phyloP scores from a whole-genome alignment of 2,797 vertebrate genomes.

The Chanos chanos region DNA sequence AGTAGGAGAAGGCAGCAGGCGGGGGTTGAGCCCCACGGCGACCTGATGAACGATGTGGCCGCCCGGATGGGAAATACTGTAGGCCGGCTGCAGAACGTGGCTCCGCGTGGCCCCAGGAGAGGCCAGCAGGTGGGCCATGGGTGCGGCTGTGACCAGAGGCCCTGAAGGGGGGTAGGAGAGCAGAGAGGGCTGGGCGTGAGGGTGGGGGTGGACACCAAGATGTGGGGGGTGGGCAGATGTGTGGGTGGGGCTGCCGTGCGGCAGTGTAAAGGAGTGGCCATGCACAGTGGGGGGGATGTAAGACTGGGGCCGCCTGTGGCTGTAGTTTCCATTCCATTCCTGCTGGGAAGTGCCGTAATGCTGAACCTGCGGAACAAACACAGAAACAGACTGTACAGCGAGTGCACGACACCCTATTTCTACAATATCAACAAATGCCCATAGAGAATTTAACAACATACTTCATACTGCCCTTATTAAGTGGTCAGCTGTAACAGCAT shows the following conservation, averaged over 20 bases:
- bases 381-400: neutral
- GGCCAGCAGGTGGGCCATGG: slow-evolving; percentile 91
- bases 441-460: too few relatives aligned
- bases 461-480: too few relatives aligned
- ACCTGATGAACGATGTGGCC: slow-evolving; percentile 89
- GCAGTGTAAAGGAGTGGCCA: slow-evolving; percentile 84
- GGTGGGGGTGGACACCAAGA: slow-evolving; percentile 76
- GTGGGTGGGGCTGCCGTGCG: slow-evolving; percentile 90
- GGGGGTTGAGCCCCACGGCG: slow-evolving; percentile 91
- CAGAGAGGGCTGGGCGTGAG: slow-evolving; percentile 82
- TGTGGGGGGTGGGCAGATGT: slow-evolving; percentile 72
- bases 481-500: too few relatives aligned
- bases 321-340: slow-evolving; percentile 94
- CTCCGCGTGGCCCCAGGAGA: slow-evolving; percentile 86
- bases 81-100: slow-evolving; percentile 85
- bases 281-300: slow-evolving; percentile 85
- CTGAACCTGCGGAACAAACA: slow-evolving; percentile 75
- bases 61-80: slow-evolving; percentile 81
- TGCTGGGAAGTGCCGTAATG: slow-evolving; percentile 86
- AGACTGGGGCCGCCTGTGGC: slow-evolving; percentile 86
- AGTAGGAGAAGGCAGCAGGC: slow-evolving; percentile 90
- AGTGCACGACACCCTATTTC: neutral
- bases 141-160: slow-evolving; percentile 80
- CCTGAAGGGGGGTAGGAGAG: slow-evolving; percentile 84
- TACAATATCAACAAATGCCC: too few relatives aligned